Base-by-base conservation (phyloP, 1,140 invertebrate genomes). In the Callitettix versicolor region DNA sequence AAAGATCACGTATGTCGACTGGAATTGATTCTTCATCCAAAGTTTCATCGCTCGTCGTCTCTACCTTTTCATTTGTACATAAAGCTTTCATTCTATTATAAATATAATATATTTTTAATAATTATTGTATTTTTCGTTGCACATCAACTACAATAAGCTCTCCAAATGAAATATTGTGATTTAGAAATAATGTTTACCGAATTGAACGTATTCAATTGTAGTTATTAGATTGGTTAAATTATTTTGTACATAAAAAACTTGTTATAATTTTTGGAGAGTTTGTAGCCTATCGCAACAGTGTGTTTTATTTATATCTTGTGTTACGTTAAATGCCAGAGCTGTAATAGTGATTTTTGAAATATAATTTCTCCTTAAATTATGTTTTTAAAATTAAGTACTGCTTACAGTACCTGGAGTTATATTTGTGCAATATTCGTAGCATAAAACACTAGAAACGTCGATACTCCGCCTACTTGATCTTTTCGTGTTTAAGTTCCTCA, bases 401-500 rank as follows among this genome's bases (percentile, higher is more conserved):
- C 26, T 30, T 30, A 30, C 26, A 30, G 26, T 4, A 30, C 26
- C 26, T 30, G 26, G 26, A 30, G 26, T 30, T 30, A 30, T 30
- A 30, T 30, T 30, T 30, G 26, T 30, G 26, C 26, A 30, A 30
- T 30, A 30, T 30, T 30, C 26, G 26, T 30, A 4, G 3, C 3
- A 30, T 30, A 30, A 30, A 30, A 30, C 26, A 30, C 26, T 30
- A 30, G 26, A 30, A 3, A 9, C 26, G 9, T 30, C 9, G 26
- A 30, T 30, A 30, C 26, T 30, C 26, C 9, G 26, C 26, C 26
- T 9, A 30, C 9, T 30, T 30, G 26, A 30, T 30, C 26, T 30
- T 30, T 30, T 30, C 9, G 26, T 30, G 26, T 30, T 4, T 30
- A 30, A 55, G 54, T 55, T 55, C 54, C 54, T 55, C 54, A 34